These are phyloP conservation scores for Epiblema foenella DNA, from an alignment of 2,888 invertebrate species.

Conservation along the genomic window DNA sequence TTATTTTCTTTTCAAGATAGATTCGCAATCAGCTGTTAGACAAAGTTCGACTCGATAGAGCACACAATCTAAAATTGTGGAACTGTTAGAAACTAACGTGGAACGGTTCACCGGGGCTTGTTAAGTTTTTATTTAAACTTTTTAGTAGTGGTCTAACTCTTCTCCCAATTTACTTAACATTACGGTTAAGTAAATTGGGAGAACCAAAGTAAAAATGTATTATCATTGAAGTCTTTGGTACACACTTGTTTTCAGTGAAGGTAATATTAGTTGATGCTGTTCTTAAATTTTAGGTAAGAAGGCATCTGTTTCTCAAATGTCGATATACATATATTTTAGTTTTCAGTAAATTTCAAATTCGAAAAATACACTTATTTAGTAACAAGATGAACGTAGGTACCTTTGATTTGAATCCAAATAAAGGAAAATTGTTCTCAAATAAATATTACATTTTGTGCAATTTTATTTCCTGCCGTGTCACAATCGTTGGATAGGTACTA, in stretches of 20 bases:
- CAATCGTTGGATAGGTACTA: background rate
- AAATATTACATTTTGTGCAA: too few species aligned
- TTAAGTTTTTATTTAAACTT: conserved; percentile 24
- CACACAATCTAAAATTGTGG: conserved; percentile 70
- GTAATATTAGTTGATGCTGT: background rate
- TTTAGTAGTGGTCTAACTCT: background rate
- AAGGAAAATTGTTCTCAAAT: too few species aligned
- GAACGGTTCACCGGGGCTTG: conserved; percentile 40
- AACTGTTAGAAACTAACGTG: conserved; percentile 72
- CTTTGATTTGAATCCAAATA: background rate
- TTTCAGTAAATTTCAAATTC: too few species aligned
- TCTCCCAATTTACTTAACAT: too few species aligned
- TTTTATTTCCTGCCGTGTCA: too few species aligned
- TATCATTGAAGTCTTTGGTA: too few species aligned
- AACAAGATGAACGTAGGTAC: background rate
- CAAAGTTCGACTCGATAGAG: conserved; percentile 71
- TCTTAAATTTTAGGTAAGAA: background rate
- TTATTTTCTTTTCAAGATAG: conserved; percentile 64
- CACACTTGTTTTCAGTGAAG: background rate
- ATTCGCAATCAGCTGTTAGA: conserved; percentile 78
- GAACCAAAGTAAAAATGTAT: background rate
- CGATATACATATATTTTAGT: too few species aligned
- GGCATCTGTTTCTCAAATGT: too few species aligned
- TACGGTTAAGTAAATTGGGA: background rate
- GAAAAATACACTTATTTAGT: too few species aligned